Conservation (phyloP, 23 tunicate genomes). For the Styela clava region DNA sequence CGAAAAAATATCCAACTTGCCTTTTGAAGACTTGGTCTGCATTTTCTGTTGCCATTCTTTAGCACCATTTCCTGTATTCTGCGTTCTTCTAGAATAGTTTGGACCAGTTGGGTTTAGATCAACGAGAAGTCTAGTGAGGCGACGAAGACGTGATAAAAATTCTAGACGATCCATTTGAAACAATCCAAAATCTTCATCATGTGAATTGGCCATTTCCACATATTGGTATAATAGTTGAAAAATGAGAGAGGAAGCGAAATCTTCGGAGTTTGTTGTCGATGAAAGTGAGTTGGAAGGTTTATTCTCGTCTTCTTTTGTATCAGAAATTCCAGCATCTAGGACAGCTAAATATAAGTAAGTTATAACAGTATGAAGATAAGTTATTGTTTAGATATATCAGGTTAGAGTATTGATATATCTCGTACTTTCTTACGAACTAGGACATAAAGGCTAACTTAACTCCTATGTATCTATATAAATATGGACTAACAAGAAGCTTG, state of each 20-base stretch:
- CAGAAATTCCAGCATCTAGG: background rate
- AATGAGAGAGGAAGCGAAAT: background rate
- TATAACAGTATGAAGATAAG: too few relatives aligned
- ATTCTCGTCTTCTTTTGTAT: too few relatives aligned
- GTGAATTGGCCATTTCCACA: slow-evolving; percentile 14
- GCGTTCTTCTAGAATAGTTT: background rate
- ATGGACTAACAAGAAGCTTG: too few relatives aligned
- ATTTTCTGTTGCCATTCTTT: slow-evolving; percentile 25
- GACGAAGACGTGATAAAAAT: slow-evolving; percentile 62
- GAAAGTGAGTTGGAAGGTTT: background rate
- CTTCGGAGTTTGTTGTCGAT: too few relatives aligned
- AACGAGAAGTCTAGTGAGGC: slow-evolving; percentile 48
- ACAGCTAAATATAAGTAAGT: background rate
- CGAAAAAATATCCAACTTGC: too few relatives aligned
- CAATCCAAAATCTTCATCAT: background rate
- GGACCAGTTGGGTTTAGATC: slow-evolving; percentile 57
- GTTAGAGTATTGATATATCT: too few relatives aligned
- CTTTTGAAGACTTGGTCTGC: slow-evolving; percentile 13
- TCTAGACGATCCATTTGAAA: slow-evolving; percentile 1
- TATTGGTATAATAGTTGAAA: slow-evolving; percentile 1
- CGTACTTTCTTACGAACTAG: too few relatives aligned
- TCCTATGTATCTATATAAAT: too few relatives aligned
- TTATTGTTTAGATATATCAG: too few relatives aligned
- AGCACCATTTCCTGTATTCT: background rate
- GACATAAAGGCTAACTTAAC: too few relatives aligned